A percentile compares a stretch with the other conserved stretches of the same genome.
phyloP scores from a whole-genome alignment of 92 coral and sea anemone species.

The Muricea muricata region DNA sequence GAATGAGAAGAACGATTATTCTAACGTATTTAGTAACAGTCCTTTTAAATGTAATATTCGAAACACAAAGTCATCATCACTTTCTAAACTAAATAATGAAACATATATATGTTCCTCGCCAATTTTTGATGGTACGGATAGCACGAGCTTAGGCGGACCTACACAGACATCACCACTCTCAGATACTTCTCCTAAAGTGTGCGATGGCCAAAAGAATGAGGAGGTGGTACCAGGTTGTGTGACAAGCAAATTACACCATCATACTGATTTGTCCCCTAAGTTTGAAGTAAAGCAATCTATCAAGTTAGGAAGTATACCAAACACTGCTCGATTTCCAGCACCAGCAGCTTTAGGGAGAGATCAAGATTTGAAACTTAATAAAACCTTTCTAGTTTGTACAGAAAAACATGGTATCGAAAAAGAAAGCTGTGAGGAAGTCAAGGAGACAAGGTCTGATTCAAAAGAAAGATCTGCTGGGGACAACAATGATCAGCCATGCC shows the following conservation, averaged over 20 bases:
- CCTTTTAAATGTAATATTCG: conserved; percentile 24
- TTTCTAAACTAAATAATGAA: conserved; percentile 27
- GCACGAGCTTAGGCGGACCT: neutral
- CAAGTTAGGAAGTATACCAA: conserved; percentile 17
- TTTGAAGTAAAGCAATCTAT: conserved; percentile 42
- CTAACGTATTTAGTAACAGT: conserved; percentile 16
- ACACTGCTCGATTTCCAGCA: conserved; percentile 8
- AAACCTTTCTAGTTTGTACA: conserved; percentile 23
- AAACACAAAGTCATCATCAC: conserved; percentile 32
- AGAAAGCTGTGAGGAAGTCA: neutral
- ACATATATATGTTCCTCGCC: conserved; percentile 31
- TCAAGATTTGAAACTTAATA: conserved; percentile 5
- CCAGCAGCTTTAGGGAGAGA: neutral
- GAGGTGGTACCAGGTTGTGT: neutral
- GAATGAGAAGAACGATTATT: neutral
- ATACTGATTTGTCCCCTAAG: conserved; percentile 22
- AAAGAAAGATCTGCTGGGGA: neutral
- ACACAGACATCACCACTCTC: conserved; percentile 5
- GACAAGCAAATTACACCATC: neutral
- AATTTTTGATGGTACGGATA: neutral
- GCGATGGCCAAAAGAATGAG: neutral
- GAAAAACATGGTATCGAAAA: neutral
- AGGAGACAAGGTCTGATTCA: neutral
- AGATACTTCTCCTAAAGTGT: neutral
- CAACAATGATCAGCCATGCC: neutral